Base-by-base conservation (phyloP, 2,113 vertebrate species). In the Heterochromis multidens region DNA sequence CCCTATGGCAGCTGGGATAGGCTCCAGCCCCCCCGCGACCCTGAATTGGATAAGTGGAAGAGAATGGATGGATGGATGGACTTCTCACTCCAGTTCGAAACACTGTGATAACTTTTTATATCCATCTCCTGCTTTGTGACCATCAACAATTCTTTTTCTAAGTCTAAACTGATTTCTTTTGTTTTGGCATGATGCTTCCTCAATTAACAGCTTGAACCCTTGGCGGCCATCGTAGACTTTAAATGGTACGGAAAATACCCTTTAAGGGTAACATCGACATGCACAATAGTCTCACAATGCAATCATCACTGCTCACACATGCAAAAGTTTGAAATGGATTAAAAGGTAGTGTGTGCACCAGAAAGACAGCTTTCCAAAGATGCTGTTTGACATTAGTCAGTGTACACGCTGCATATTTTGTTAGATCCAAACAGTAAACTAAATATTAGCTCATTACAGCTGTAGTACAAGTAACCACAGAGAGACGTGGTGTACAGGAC, bases 391-490 rank as follows among this genome's bases (percentile, higher is more conserved):
- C 19, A 56, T 56, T 8, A n/a, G 52, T 56, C 21, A 10, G 49
- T 19, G 17, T 21, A 19, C 17, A 52, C 17, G 21, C 40, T 13
- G 40, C 12, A 13, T 12, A 43, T 46, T 46, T 16, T 16, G 2
- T 46, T 46, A 46, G 43, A 46, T 46, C 43, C 19, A n/a, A n/a
- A 54, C 19, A 0, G 17, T 5, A 72, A 72, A 31, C 17, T 52
- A 52, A 49, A 72, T 52, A 52, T 72, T 72, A 72, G 43, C 43
- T 52, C 43, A 31, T 72, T 49, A 29, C 10, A 72, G 67, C 67
- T 72, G 17, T 25, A 49, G 25, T 25, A 49, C 43, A 29, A 6
- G 25, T 2, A 72, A 29, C 40, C 0, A 49, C 9, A 19, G 0
- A 49, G 65, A 23, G 25, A 29, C 16, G 46, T 19, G 14, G 23